phyloP scores from a whole-genome alignment of 2,113 vertebrate genomes.

The Pelecanus crispus region DNA sequence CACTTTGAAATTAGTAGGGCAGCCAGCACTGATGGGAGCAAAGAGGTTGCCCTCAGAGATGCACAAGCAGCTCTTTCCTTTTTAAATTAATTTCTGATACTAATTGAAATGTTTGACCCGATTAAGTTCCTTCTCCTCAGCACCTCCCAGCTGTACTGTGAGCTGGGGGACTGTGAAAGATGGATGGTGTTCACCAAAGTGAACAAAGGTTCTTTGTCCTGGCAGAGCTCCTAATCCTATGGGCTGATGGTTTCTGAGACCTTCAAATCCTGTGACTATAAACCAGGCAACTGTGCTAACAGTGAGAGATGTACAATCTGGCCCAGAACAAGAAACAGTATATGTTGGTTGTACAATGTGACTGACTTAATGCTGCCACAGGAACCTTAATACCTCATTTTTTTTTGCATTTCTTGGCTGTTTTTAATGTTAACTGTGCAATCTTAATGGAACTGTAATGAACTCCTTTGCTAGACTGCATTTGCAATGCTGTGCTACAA shows the following conservation, averaged over 20 bases:
- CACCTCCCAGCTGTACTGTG: neutral
- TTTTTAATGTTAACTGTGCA: conserved; percentile 9
- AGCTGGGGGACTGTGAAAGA: neutral
- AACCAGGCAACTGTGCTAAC: neutral
- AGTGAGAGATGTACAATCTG: neutral
- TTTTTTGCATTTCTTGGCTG: neutral
- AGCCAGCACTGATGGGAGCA: neutral
- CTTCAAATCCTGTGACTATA: neutral
- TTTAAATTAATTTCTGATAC: conserved; percentile 14
- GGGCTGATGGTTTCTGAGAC: neutral
- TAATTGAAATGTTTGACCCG: conserved; percentile 6
- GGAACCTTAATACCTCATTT: neutral
- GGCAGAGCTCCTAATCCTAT: neutral
- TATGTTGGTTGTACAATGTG: neutral
- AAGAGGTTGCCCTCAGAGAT: neutral
- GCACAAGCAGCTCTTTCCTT: neutral
- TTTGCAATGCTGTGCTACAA: conserved; percentile 17
- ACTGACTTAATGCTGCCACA: neutral
- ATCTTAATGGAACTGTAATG: conserved; percentile 46
- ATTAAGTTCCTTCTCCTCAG: neutral
- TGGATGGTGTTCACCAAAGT: neutral
- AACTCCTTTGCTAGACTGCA: conserved; percentile 31
- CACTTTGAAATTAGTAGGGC: neutral
- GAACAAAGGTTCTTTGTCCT: neutral
- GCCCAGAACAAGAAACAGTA: neutral